phyloP scores from a whole-genome alignment of 2,797 vertebrate genomes.

The Pangasius mekongensis region DNA sequence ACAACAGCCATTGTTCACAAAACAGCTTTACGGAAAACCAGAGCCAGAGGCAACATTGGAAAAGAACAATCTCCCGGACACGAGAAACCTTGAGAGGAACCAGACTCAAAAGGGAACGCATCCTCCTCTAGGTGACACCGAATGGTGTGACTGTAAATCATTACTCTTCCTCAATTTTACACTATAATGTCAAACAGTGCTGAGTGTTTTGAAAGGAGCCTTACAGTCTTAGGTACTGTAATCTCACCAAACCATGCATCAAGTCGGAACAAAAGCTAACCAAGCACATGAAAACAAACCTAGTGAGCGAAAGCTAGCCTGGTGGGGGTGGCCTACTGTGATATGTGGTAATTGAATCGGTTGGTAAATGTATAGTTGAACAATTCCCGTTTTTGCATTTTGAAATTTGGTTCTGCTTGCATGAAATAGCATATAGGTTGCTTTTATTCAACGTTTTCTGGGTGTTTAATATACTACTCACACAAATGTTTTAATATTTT shows the following conservation, averaged over 20 bases:
- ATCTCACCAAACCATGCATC: neutral
- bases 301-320: neutral
- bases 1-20: neutral
- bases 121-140: neutral
- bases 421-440: neutral
- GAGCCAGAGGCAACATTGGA: neutral
- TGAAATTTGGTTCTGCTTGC: neutral
- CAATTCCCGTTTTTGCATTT: neutral
- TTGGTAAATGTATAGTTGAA: neutral
- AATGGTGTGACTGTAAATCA: neutral
- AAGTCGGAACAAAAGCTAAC: neutral
- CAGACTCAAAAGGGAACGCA: neutral
- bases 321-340: neutral
- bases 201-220: neutral
- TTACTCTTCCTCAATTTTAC: neutral
- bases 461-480: constrained; percentile 16
- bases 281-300: neutral
- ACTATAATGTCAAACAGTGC: neutral
- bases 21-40: neutral
- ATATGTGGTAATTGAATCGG: neutral
- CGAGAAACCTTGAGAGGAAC: neutral
- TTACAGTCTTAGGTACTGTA: neutral
- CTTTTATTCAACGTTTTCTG: constrained; percentile 4
- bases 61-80: too few species aligned
- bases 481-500: constrained; percentile 31